Base-by-base conservation (phyloP, 1,140 invertebrate species). In the Laupala kohalensis region DNA sequence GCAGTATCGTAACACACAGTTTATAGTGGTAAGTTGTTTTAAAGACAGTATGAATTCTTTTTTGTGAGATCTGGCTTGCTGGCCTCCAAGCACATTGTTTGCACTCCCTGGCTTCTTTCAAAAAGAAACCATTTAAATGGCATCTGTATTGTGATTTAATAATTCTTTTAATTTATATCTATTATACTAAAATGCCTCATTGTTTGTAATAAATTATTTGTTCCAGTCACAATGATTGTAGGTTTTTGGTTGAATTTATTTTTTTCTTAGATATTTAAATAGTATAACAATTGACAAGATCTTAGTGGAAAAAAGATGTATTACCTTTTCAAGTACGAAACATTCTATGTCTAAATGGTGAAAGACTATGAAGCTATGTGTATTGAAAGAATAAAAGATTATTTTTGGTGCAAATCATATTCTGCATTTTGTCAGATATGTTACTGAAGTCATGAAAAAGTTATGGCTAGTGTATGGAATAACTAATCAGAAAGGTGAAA, bases 21-120 rank as follows among this genome's bases (percentile, higher is more conserved):
- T 13, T 4, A 53, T 53, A 53, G 37, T 4, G 19, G 19, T 53
- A 53, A 53, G 37, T 53, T 53, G 19, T 53, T 53, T 53, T 9
- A 53, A 53, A 53, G 37, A 19, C 37, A 53, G 37, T 53, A 19
- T 13, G 19, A 53, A 53, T 53, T 53, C 19, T 19, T 53, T 53
- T 53, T 53, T 19, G 19, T 53, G 19, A 53, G 37, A 53, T 27
- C 28, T 69, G 74, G 72, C 73, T 76, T 37, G 71, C 74, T 76
- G 74, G 76, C 77, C 77, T 77, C 76, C 75, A 76, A 77, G 73
- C 77, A 78, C 77, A 78, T 78, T 78, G 77, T 78, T 78, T 78
- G 77, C 76, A 78, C 77, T 78, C 76, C 75, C 74, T 74, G 71
- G 71, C 72, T 72, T 73, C 69, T 71, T 53, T 53, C 37, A 53